Evolutionary conservation across 2,797 vertebrate genomes (phyloP), one percentile per base, ranked within the genome.

Genomic region (Discoglossus pictus): DNA sequence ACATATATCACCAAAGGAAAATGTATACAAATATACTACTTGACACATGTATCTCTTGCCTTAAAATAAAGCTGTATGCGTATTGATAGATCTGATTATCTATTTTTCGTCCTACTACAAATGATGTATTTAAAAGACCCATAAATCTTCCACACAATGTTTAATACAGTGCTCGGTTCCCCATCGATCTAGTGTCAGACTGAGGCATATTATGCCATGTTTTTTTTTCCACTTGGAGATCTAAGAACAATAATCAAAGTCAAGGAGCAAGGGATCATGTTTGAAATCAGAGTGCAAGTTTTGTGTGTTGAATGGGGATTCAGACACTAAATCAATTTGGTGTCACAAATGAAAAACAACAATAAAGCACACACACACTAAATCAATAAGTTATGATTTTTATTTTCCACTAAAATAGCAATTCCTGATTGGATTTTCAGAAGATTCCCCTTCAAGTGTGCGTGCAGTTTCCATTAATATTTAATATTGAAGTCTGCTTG

Each of bases 201-300:
- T n/a, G 23, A 15, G 40, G 35, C 65, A 42, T 38, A 56, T 51
- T 59, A 59, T 42, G 36, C 25, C 16, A n/a, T 13, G 43, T 36
- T 34, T 56, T 36, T 54, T 47, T 42, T 56, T 56, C 27, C n/a
- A 47, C 51, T 44, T 59, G 16, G 39, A 59, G 44, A 58, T 67
- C 65, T 67, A 35, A 59, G 61, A 34, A 48, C 39, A n/a, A 42
- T 67, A 55, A 55, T 70, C 50, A 63, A 54, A 61, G 31, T 40
- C 42, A 23, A 54, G 24, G 35, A 70, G 59, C 54, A 67, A 67
- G 58, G 51, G 65, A 67, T 67, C 65, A 59, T 50, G 53, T 51
- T 59, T 51, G 36, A 67, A 50, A 51, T 50, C 46, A 48, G 10
- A 69, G 21, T 46, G 66, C 39, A 61, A 61, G 59, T 47, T 39